Evolutionary conservation across 2,113 vertebrate genomes (phyloP).

Genomic region (Sinocyclocheilus grahami): DNA sequence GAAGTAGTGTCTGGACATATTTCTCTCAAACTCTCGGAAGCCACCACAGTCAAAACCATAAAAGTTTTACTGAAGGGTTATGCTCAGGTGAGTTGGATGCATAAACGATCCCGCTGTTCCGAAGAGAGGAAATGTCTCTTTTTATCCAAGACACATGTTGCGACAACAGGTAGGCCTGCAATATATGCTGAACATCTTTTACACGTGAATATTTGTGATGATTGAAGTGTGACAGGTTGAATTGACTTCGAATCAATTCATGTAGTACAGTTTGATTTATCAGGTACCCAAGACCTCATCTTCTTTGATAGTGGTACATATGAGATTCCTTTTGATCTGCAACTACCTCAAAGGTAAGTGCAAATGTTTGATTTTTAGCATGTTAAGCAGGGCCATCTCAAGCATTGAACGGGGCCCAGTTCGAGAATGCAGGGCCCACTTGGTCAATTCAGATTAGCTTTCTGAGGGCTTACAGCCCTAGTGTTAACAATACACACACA

Average conservation of each 20-base stretch:
- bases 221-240: not conserved
- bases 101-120: constrained; percentile 30
- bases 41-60: constrained; percentile 64
- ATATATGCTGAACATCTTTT: not conserved
- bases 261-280: not conserved
- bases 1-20: constrained; percentile 76
- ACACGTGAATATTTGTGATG: not conserved
- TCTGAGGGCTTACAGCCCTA: too few relatives aligned
- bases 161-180: constrained; percentile 39
- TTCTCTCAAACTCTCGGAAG: constrained; percentile 68
- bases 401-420: not conserved
- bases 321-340: constrained; percentile 81
- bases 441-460: too few relatives aligned
- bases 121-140: constrained; percentile 73
- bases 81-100: constrained; percentile 71
- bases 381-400: not conserved
- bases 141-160: constrained; percentile 62
- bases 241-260: not conserved
- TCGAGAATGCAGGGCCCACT: too few relatives aligned
- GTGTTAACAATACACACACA: too few relatives aligned
- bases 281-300: constrained; percentile 65
- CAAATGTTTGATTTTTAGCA: not conserved
- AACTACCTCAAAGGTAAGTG: constrained; percentile 81
- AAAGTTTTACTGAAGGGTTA: constrained; percentile 71
- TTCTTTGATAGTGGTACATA: constrained; percentile 77